Base-by-base conservation (phyloP, 2,888 invertebrate genomes). In the Limnephilus marmoratus region DNA sequence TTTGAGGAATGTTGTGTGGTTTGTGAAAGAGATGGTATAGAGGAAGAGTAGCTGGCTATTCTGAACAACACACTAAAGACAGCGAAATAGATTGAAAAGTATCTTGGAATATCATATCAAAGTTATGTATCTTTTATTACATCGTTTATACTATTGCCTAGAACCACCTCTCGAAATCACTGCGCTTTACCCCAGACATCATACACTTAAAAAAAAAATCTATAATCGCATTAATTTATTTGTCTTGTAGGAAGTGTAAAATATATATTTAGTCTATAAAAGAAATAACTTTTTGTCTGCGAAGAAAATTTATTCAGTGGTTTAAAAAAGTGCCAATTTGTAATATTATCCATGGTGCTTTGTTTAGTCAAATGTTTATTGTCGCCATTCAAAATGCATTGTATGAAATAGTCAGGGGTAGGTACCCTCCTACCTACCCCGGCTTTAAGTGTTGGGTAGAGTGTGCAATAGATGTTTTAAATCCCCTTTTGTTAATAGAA, bases 401-500 rank as follows among this genome's bases (percentile, higher is more conserved):
- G 93, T 92, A 68, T 45, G 86, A 90, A 92, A 92, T 92, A 92
- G 93, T 92, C 90, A 91, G 83, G 83, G 88, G 91, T 90, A 93
- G 92, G 91, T 92, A 93, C 15, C 41, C 15, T 49, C 13, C 49
- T 53, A 18, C 53, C 18, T 53, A 18, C 24, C 68, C 68, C 24
- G 2, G 29, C 90, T 41, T 90, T 90, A 93, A 93, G 91, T 90
- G 92, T 90, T 88, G 91, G 91, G 93, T 85, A 81, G 89, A 87
- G 90, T 91, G 91, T 90, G 91, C 68, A 88, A 92, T 92, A 85
- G 83, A 90, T 91, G 91, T 90, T 92, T 93, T 93, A 93, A 93
- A 93, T 92, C 93, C 91, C 92, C 92, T 92, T 90, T 92, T 93
- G 93, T 93, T 92, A 93, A 92, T 92, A 92, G 92, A 92, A 91